Evolutionary conservation across 2,888 invertebrate genomes (phyloP).

Genomic region (Ennomos quercinarius): DNA sequence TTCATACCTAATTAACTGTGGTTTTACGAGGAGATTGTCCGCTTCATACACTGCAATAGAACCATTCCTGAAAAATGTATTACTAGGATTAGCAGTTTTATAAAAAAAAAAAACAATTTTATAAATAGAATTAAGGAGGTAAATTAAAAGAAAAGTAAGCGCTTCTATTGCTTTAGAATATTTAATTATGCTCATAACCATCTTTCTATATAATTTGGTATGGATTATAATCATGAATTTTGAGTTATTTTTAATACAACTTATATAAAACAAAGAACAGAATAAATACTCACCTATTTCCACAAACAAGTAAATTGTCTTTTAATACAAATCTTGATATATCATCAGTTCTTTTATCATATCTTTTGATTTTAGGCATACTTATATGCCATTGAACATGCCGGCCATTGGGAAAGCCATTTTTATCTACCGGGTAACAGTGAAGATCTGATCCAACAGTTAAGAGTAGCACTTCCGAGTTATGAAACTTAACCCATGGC

Average conservation of each 20-base stretch:
- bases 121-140: too few relatives aligned
- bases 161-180: background rate
- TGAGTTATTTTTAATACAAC: too few relatives aligned
- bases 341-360: slow-evolving; percentile 76
- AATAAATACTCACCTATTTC: slow-evolving; percentile 66
- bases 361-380: slow-evolving; percentile 63
- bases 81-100: too few relatives aligned
- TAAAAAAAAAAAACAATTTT: too few relatives aligned
- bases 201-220: too few relatives aligned
- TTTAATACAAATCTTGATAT: slow-evolving; percentile 73
- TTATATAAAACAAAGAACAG: too few relatives aligned
- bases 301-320: slow-evolving; percentile 66
- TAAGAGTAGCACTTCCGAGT: slow-evolving; percentile 59
- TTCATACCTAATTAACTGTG: slow-evolving; percentile 57
- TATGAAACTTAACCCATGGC: slow-evolving; percentile 70
- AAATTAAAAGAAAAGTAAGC: too few relatives aligned
- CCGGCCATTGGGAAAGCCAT: slow-evolving; percentile 53
- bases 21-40: slow-evolving; percentile 49
- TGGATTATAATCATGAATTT: too few relatives aligned
- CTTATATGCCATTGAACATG: slow-evolving; percentile 58
- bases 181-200: background rate
- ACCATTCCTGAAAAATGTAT: slow-evolving; percentile 67
- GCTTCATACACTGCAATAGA: slow-evolving; percentile 60
- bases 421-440: slow-evolving; percentile 59
- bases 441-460: slow-evolving; percentile 65